Evolutionary conservation across 2,113 vertebrate genomes (phyloP), one percentile per base, ranked within the genome.

Genomic region (Gymnorhina tibicen): DNA sequence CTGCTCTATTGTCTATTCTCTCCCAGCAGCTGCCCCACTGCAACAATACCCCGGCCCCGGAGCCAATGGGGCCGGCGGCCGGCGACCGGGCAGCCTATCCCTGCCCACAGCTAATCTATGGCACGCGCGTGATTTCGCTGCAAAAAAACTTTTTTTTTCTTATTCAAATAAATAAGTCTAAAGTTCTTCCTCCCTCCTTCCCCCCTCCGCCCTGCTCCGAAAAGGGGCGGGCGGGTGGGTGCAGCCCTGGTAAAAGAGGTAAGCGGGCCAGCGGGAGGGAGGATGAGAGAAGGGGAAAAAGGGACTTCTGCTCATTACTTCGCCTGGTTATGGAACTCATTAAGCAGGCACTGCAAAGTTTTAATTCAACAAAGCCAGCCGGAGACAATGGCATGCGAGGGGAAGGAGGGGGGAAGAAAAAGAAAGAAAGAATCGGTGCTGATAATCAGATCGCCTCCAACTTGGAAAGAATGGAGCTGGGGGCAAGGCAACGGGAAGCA

Each of bases 1-100:
- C 99, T 99, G 99, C 99, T 99, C 99, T 98, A 99, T 99, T 99
- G 99, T 99, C 98, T 99, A 98, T 98, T 98, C 98, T 99, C 99
- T 99, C 99, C 98, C 98, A 98, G 99, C 99, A 99, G 99, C 99
- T 99, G 99, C 99, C 98, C 98, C 98, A 96, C 97, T 95, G 97
- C 98, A 97, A 98, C 98, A 98, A 98, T 98, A 91, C 97, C 95
- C 95, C 58, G 6, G 96, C 92, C 91, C 92, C 64, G 92, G 98
- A 97, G 96, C 99, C 99, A 99, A 99, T 99, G 98, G 96, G 92
- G 95, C 96, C 91, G 80, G 89, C 87, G 98, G 98, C 97, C 95
- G 98, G 97, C 95, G 97, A 94, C 88, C 67, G 41, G 94, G 92
- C 90, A 95, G 75, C 99, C 97, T 98, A 98, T 99, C 97, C 97